Evolutionary conservation across 2,113 vertebrate species (phyloP), one percentile per base, ranked within the genome.

Genomic region (Oreocharis arfaki): DNA sequence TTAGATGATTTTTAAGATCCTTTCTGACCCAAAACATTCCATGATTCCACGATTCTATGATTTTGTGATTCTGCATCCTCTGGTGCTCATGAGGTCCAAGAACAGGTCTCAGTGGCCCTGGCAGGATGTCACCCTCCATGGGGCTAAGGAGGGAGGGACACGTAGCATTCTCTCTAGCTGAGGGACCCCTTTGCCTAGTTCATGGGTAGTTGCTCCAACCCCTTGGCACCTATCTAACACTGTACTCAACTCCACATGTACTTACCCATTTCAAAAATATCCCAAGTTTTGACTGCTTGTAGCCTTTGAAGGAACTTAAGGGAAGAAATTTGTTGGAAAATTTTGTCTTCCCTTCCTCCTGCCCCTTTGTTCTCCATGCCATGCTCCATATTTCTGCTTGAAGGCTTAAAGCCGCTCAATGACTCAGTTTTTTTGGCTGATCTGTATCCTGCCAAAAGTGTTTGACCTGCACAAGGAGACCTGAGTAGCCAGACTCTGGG

Each of bases 141-240:
- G 18, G 14, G 4, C 12, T 69, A 27, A 59, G n/a, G 41, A 86
- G 46, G 19, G 28, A 65, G 33, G 9, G 32, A 61, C 44, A 47
- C 0, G 0, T 4, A 53, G 5, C 16, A 26, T 44, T 13, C 10
- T 69, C 4, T 57, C 4, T 26, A 20, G 24, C 18, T 49, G n/a
- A 53, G 37, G 32, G 65, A 55, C 13, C 8, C 4, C 18, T 77
- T 67, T 8, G 2, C 10, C 47, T 21, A 7, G 4, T 15, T 63
- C 52, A 20, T 20, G 19, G 9, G 6, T 22, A 33, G 11, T 26
- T 71, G 11, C 13, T 93, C 41, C 64, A 81, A 0, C 24, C 56
- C 9, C 14, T n/a, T 44, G 37, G 7, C 20, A 73, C 13, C 7
- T 57, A 3, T 37, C 7, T 69, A 57, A 59, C 16, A 17, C 23